Conservation (phyloP, 2,113 vertebrate genomes). For the Sturnira hondurensis region DNA sequence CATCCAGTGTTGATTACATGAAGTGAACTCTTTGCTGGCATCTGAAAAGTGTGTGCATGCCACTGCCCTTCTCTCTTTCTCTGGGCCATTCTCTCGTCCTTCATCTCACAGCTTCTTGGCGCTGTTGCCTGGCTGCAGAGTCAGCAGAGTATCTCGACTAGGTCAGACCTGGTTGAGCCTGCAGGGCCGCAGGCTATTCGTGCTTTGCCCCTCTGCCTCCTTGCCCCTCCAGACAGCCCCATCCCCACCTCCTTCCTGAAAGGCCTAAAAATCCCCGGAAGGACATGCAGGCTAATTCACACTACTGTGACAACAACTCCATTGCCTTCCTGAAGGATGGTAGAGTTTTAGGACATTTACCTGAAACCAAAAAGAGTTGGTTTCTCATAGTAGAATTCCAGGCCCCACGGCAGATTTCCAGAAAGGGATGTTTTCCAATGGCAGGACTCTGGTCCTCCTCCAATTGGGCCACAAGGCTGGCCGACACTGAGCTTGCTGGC, state of each 20-base stretch:
- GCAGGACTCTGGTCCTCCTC: not conserved
- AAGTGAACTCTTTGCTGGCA: not conserved
- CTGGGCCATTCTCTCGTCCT: not conserved
- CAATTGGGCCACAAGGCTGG: not conserved
- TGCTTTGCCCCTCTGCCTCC: rapidly evolving
- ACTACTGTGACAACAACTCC: not conserved
- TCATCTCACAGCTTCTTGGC: not conserved
- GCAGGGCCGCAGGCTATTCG: not conserved
- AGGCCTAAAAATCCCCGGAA: not conserved
- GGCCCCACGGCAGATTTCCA: not conserved
- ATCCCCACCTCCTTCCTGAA: not conserved
- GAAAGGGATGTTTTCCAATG: not conserved
- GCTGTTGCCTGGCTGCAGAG: not conserved
- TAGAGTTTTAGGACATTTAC: not conserved
- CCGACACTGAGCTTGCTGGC: not conserved
- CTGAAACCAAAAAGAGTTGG: not conserved
- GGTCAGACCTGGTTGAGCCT: not conserved
- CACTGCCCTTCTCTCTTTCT: not conserved
- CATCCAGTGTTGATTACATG: not conserved
- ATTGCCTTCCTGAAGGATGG: not conserved
- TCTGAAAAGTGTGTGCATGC: not conserved
- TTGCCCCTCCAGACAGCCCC: too few species aligned
- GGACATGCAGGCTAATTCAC: not conserved
- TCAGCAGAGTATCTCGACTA: not conserved
- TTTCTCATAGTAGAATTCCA: not conserved